Evolutionary conservation across 2,888 invertebrate genomes (phyloP).

Genomic region (Synanthedon vespiformis): DNA sequence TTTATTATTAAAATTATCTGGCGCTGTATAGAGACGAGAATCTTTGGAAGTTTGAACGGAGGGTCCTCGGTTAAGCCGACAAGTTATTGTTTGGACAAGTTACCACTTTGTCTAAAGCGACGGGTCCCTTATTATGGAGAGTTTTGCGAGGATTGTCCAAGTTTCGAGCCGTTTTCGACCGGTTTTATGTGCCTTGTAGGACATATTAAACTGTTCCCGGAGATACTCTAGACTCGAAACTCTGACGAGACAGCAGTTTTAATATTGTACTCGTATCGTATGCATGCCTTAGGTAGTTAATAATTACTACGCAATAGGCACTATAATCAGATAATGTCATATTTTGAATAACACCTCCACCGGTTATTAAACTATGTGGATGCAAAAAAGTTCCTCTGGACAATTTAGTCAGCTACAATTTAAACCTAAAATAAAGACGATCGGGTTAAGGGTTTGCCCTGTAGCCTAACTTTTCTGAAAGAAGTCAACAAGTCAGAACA

Average conservation of each 20-base stretch:
- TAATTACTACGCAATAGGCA: no score
- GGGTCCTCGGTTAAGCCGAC: conserved; percentile 11
- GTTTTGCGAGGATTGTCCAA: neutral
- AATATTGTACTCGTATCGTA: no score
- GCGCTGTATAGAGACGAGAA: neutral
- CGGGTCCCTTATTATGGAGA: neutral
- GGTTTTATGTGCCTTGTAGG: neutral
- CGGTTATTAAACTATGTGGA: no score
- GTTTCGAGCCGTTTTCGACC: neutral
- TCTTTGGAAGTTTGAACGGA: conserved; percentile 1
- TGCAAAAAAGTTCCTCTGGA: no score
- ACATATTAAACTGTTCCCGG: neutral
- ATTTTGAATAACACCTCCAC: no score
- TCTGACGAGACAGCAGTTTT: neutral
- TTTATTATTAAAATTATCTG: neutral
- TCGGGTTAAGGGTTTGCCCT: no score
- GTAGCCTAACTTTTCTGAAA: no score
- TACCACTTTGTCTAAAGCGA: conserved; percentile 2
- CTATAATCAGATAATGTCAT: no score
- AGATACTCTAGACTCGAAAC: neutral
- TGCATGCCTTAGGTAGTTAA: no score
- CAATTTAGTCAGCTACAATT: no score
- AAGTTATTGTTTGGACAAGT: conserved; percentile 10
- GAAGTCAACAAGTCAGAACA: no score
- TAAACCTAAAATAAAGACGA: no score